These are phyloP conservation scores for Mesochorus sp. DNA, from an alignment of 2,888 invertebrate genomes.

Conservation along the genomic window DNA sequence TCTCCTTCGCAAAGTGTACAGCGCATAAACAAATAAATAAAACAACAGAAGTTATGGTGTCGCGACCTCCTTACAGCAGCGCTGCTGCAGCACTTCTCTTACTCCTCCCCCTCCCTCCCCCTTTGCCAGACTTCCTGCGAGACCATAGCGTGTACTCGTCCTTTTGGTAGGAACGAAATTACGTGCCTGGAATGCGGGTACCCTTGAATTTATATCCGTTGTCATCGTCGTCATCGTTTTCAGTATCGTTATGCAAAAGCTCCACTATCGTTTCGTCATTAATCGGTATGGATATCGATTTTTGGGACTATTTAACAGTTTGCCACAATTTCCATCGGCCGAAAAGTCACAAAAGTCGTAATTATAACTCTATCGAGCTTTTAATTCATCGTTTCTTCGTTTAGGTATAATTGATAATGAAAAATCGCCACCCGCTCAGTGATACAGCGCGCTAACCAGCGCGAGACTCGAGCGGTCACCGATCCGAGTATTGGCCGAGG, in stretches of 20 bases:
- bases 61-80: slow-evolving; percentile 39
- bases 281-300: too few species aligned
- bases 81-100: neutral
- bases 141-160: slow-evolving; percentile 64
- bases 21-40: slow-evolving; percentile 23
- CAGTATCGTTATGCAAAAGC: neutral
- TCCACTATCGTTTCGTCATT: neutral
- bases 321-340: too few species aligned
- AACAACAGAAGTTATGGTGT: slow-evolving; percentile 47
- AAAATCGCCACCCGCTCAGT: too few species aligned
- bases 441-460: too few species aligned
- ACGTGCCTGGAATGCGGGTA: slow-evolving; percentile 69
- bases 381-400: too few species aligned
- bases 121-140: neutral
- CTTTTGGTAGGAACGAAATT: slow-evolving; percentile 62
- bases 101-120: neutral
- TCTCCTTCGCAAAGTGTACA: neutral
- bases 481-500: too few species aligned
- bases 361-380: too few species aligned
- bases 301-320: too few species aligned
- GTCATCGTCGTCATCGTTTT: neutral
- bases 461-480: too few species aligned
- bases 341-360: too few species aligned
- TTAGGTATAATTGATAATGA: too few species aligned
- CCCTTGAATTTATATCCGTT: slow-evolving; percentile 59